Evolutionary conservation across 2,113 vertebrate genomes (phyloP).

Genomic region (Cynoglossus semilaevis): DNA sequence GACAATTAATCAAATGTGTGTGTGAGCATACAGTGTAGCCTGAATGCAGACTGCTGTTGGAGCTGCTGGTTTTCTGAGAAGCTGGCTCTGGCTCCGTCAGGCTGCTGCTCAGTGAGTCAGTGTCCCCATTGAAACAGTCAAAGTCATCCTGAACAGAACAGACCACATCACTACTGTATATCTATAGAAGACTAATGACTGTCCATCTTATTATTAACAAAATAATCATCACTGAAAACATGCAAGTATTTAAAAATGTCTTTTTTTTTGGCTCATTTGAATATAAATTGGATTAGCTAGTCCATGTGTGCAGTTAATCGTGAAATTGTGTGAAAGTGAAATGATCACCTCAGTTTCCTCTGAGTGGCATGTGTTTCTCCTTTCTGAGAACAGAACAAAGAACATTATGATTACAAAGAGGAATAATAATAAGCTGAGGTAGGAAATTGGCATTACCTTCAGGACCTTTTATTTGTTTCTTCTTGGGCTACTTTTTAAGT

Average conservation of each 20-base stretch:
- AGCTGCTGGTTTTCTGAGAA: conserved; percentile 79
- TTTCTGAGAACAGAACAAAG: conserved; percentile 44
- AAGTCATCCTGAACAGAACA: conserved; percentile 40
- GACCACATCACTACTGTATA: not conserved
- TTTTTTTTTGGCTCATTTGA: no score
- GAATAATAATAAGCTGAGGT: not conserved
- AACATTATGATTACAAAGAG: not conserved
- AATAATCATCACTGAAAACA: no score
- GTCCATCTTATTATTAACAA: not conserved
- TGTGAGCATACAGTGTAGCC: conserved; percentile 59
- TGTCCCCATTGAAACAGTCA: conserved; percentile 53
- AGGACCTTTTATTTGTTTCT: no score
- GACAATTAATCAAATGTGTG: conserved; percentile 25
- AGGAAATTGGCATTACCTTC: conserved; percentile 2
- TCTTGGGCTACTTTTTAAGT: no score
- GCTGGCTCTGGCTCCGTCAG: conserved; percentile 36
- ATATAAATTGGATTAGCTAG: not conserved
- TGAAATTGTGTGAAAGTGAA: conserved; percentile 12
- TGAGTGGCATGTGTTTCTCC: conserved; percentile 50
- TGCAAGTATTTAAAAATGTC: no score
- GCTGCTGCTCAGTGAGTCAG: conserved; percentile 65
- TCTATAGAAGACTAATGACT: not conserved
- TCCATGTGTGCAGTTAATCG: conserved; percentile 1
- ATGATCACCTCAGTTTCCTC: conserved; percentile 57
- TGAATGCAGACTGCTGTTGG: conserved; percentile 82